These are phyloP conservation scores for Pinna nobilis DNA, from an alignment of 1,140 invertebrate genomes.

Conservation along the genomic window DNA sequence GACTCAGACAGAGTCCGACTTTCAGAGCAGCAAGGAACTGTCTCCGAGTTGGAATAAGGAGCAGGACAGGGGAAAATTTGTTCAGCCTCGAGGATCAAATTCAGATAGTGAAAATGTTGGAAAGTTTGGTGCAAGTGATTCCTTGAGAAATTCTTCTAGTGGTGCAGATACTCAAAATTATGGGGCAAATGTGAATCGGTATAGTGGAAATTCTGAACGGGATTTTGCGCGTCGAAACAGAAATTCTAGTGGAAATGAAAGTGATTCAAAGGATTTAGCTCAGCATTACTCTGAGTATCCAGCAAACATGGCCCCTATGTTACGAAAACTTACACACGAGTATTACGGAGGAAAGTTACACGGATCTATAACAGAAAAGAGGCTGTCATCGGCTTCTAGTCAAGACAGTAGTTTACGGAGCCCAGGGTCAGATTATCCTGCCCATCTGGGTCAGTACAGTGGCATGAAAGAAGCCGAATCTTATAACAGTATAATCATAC, in stretches of 20 bases:
- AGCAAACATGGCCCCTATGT: constrained; percentile 78
- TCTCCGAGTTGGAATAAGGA: not conserved
- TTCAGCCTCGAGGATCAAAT: constrained; percentile 26
- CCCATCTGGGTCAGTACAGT: constrained; percentile 35
- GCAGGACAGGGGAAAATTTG: constrained; percentile 10
- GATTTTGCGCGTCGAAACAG: not conserved
- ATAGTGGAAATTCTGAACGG: not conserved
- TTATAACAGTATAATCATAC: constrained; percentile 67
- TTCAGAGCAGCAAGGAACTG: not conserved
- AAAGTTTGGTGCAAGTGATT: not conserved
- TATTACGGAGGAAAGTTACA: constrained; percentile 56
- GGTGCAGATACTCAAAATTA: not conserved
- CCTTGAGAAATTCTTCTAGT: not conserved
- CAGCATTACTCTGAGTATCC: constrained; percentile 17
- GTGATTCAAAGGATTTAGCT: not conserved
- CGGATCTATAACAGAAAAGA: constrained; percentile 46
- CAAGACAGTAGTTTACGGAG: constrained; percentile 53
- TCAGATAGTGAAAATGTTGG: constrained; percentile 21
- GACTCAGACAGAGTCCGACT: constrained; percentile 64
- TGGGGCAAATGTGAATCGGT: not conserved
- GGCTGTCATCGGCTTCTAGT: constrained; percentile 57
- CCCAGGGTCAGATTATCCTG: constrained; percentile 42
- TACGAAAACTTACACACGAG: constrained; percentile 80
- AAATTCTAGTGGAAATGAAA: not conserved
- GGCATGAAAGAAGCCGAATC: constrained; percentile 66